These are phyloP conservation scores for Tortricodes alternella DNA, from an alignment of 2,888 invertebrate species.

Conservation along the genomic window DNA sequence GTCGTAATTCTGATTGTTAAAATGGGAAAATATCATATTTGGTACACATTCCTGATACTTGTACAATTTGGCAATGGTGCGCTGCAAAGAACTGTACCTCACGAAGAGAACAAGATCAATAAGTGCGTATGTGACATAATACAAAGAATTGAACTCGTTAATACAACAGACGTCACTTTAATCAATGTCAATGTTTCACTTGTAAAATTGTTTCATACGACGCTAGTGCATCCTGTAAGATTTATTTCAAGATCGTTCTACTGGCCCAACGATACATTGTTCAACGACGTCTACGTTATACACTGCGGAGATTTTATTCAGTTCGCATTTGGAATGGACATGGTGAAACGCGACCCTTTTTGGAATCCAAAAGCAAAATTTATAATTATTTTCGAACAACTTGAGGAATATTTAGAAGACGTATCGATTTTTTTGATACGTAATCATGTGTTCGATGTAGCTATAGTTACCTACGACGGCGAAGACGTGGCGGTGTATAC, in stretches of 20 bases:
- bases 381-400: slow-evolving; percentile 41
- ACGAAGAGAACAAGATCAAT: background rate
- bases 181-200: slow-evolving; percentile 38
- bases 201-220: slow-evolving; percentile 37
- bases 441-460: slow-evolving; percentile 40
- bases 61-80: background rate
- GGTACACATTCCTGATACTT: background rate
- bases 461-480: slow-evolving; percentile 30
- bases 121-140: slow-evolving; percentile 12
- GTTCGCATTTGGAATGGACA: slow-evolving; percentile 37
- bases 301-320: slow-evolving; percentile 38
- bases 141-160: background rate
- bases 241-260: slow-evolving; percentile 40
- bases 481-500: slow-evolving; percentile 32
- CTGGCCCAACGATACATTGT: slow-evolving; percentile 35
- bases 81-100: background rate
- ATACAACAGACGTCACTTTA: slow-evolving; percentile 38
- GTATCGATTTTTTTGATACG: slow-evolving; percentile 38
- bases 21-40: slow-evolving; percentile 5
- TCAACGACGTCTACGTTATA: slow-evolving; percentile 42
- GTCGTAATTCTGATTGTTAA: background rate
- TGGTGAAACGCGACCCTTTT: slow-evolving; percentile 36
- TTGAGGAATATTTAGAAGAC: slow-evolving; percentile 31
- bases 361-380: slow-evolving; percentile 50
- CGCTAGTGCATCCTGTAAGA: slow-evolving; percentile 31